Percentiles rank a stretch among this genome's conserved stretches.
Conservation (phyloP, 2,113 vertebrate species). For the Neopipo cinnamomea region DNA sequence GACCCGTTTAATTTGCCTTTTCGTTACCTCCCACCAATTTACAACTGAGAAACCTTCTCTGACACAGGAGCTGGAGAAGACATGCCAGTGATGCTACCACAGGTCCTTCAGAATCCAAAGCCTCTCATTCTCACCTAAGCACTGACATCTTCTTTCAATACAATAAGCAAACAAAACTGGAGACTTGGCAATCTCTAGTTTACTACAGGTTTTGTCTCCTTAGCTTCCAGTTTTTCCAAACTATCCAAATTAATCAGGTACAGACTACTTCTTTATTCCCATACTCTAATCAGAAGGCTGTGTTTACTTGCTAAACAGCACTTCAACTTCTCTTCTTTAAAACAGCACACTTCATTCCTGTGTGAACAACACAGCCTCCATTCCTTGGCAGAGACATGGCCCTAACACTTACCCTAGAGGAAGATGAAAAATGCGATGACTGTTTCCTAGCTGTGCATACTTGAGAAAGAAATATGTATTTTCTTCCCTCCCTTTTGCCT, state of each 20-base stretch:
- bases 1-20: not conserved
- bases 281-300: not conserved
- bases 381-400: not conserved
- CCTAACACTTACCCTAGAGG: not conserved
- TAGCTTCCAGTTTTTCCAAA: not conserved
- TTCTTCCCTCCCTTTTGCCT: conserved; percentile 25
- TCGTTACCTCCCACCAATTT: not conserved
- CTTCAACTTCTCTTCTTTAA: not conserved
- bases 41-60: not conserved
- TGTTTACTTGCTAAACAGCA: not conserved
- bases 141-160: not conserved
- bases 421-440: conserved; percentile 34
- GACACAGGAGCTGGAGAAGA: not conserved
- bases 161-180: not conserved
- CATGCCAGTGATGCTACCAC: not conserved
- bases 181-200: not conserved
- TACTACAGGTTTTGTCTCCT: not conserved
- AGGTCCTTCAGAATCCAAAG: not conserved
- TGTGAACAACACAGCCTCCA: not conserved
- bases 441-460: not conserved
- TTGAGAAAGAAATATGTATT: conserved; percentile 46
- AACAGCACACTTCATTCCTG: not conserved
- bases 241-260: not conserved
- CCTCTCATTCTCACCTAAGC: not conserved
- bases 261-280: not conserved